phyloP scores from a whole-genome alignment of 1,140 invertebrate genomes.

The Nomia melanderi region DNA sequence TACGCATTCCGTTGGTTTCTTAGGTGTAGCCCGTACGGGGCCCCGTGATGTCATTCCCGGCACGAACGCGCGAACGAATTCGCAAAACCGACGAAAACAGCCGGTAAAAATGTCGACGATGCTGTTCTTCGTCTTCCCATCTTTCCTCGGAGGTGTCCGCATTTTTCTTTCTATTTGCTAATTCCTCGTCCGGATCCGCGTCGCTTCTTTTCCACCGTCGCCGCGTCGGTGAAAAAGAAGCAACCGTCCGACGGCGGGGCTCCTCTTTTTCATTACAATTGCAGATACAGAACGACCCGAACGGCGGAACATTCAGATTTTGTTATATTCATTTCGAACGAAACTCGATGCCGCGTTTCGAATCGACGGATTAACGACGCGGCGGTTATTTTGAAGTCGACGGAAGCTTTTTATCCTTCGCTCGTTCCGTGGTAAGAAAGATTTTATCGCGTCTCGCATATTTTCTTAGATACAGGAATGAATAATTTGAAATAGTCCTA shows the following conservation, averaged over 20 bases:
- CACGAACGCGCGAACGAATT: conserved; percentile 51
- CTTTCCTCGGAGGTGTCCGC: background rate
- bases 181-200: conserved; percentile 2
- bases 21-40: conserved; percentile 25
- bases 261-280: background rate
- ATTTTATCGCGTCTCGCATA: no score
- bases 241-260: background rate
- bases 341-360: no score
- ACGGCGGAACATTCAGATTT: background rate
- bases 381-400: no score
- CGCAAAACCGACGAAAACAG: conserved; percentile 51
- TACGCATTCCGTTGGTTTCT: conserved; percentile 27
- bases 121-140: conserved; percentile 9
- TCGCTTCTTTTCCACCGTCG: conserved; percentile 39
- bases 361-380: no score
- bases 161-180: conserved; percentile 23
- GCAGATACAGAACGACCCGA: background rate
- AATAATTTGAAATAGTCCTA: no score
- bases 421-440: no score
- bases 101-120: conserved; percentile 44
- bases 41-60: conserved; percentile 45
- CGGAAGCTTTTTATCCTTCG: no score
- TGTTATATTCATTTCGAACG: background rate
- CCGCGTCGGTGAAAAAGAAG: background rate
- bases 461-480: no score